Conservation (phyloP, 2,113 vertebrate genomes). For the Bufo gargarizans region DNA sequence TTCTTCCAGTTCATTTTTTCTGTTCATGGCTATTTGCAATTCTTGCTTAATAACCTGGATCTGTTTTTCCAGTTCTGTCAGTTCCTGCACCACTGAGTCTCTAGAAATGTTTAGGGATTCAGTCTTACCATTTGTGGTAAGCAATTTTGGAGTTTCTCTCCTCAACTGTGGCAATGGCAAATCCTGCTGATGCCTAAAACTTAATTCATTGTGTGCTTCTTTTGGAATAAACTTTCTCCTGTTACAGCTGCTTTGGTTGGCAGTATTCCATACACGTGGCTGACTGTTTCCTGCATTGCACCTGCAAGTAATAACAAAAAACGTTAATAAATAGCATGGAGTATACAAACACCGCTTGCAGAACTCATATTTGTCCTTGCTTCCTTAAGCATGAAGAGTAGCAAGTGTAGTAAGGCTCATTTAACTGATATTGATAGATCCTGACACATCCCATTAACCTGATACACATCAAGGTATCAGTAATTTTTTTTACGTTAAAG, state of each 20-base stretch:
- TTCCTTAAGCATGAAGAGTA: too few species aligned
- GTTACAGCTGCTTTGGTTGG: conserved; percentile 76
- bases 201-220: conserved; percentile 78
- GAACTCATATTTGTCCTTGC: not conserved
- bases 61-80: conserved; percentile 89
- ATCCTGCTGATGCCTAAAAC: conserved; percentile 74
- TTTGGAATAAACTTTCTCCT: conserved; percentile 74
- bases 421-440: not conserved
- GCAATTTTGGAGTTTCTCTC: conserved; percentile 74
- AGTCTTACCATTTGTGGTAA: conserved; percentile 86
- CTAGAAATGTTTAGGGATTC: conserved; percentile 75
- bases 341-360: not conserved
- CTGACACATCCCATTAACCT: not conserved
- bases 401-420: too few species aligned
- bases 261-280: conserved; percentile 81
- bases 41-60: conserved; percentile 92
- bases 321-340: not conserved
- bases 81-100: conserved; percentile 85
- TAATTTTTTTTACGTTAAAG: too few species aligned
- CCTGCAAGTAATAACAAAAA: conserved; percentile 68
- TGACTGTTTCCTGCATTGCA: conserved; percentile 83
- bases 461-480: too few species aligned
- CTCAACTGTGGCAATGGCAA: conserved; percentile 75
- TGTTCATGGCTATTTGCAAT: conserved; percentile 88
- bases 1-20: conserved; percentile 91